Evolutionary conservation across 35 echinoderm and acorn worm genomes (phyloP).

Genomic region (Ophiothrix spiculata): DNA sequence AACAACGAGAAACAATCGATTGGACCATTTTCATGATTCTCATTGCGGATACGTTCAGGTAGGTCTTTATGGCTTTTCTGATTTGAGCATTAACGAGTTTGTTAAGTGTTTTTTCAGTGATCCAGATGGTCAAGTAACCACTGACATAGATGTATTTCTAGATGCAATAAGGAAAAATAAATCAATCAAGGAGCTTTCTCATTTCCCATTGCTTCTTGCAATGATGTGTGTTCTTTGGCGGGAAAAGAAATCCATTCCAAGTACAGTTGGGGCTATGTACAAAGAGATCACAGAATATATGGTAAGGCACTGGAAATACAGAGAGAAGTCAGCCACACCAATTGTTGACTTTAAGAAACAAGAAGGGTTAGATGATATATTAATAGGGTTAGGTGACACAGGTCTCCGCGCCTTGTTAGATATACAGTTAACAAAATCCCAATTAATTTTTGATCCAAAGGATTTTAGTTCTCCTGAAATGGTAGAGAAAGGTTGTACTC

Average conservation of each 20-base stretch:
- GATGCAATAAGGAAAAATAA: background rate
- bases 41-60: background rate
- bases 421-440: background rate
- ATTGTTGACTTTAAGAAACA: background rate
- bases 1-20: background rate
- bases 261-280: background rate
- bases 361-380: background rate
- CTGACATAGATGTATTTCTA: background rate
- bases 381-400: background rate
- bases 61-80: background rate
- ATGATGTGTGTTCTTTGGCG: background rate
- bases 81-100: background rate
- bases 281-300: background rate
- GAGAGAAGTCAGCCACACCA: background rate
- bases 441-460: background rate
- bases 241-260: background rate
- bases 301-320: background rate
- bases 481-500: background rate
- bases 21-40: background rate
- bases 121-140: background rate
- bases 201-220: background rate
- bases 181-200: background rate
- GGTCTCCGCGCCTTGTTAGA: background rate
- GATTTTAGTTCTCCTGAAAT: background rate
- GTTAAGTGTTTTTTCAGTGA: background rate